phyloP scores from a whole-genome alignment of 2,797 vertebrate species.

The Pseudomugil tenellus region DNA sequence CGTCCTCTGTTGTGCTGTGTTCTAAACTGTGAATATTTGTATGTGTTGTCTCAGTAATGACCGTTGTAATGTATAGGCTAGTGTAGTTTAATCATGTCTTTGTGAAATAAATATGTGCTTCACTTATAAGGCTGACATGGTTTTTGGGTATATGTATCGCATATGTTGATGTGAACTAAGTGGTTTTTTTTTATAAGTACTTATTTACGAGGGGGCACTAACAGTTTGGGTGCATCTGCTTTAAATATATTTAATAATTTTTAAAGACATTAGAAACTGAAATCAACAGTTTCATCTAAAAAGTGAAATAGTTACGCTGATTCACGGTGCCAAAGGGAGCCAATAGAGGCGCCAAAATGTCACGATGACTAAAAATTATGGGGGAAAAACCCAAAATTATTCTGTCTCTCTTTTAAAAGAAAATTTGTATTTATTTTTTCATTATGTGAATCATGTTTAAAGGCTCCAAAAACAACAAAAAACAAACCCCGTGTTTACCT shows the following conservation, averaged over 20 bases:
- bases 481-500: neutral
- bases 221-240: neutral
- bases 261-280: neutral
- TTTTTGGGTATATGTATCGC: constrained; percentile 46
- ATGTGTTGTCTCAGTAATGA: constrained; percentile 81
- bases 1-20: constrained; percentile 81
- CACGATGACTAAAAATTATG: neutral
- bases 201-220: neutral
- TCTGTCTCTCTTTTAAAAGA: neutral
- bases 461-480: neutral
- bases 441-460: neutral
- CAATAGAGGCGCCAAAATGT: neutral
- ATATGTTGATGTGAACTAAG: constrained; percentile 17
- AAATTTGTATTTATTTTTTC: neutral
- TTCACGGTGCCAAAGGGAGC: neutral
- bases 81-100: constrained; percentile 75
- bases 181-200: neutral
- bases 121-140: constrained; percentile 67
- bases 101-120: constrained; percentile 84
- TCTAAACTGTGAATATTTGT: constrained; percentile 86
- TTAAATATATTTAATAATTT: neutral
- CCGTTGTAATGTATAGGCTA: constrained; percentile 77
- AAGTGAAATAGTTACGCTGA: neutral
- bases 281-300: neutral
- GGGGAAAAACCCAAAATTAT: neutral